Percentiles rank a stretch among this genome's conserved stretches.
These are phyloP conservation scores for Thumatha senex DNA, from an alignment of 2,888 invertebrate genomes.

Conservation along the genomic window DNA sequence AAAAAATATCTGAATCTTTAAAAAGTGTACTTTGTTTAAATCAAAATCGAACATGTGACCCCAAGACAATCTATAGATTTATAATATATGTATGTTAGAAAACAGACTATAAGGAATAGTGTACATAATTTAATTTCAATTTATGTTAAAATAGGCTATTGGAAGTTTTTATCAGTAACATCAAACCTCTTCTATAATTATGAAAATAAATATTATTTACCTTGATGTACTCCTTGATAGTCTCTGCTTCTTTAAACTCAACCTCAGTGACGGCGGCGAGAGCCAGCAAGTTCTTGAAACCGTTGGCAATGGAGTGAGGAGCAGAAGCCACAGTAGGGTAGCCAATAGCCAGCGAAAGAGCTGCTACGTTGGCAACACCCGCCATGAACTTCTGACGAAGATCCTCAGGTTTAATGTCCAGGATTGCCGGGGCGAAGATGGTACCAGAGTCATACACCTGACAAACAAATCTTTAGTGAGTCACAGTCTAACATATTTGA, in stretches of 20 bases:
- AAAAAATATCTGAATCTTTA: no score
- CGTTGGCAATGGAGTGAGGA: slow-evolving; percentile 98
- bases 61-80: no score
- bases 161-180: no score
- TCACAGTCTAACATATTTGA: neutral
- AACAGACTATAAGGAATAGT: no score
- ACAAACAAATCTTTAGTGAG: neutral
- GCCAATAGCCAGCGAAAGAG: slow-evolving; percentile 95
- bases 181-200: no score
- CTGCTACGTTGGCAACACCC: slow-evolving; percentile 97
- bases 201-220: no score
- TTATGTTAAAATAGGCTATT: no score
- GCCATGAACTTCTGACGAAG: slow-evolving; percentile 94
- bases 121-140: no score
- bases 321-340: slow-evolving; percentile 98
- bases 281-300: slow-evolving; percentile 98
- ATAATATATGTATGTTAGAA: no score
- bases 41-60: no score
- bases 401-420: slow-evolving; percentile 99
- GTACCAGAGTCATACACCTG: slow-evolving; percentile 98
- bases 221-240: slow-evolving; percentile 96
- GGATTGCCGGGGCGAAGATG: slow-evolving; percentile 97
- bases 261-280: slow-evolving; percentile 98
- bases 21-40: no score
- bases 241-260: slow-evolving; percentile 96